These are phyloP conservation scores for Geopemphigus sp. DNA, from an alignment of 1,140 invertebrate species.

Conservation along the genomic window DNA sequence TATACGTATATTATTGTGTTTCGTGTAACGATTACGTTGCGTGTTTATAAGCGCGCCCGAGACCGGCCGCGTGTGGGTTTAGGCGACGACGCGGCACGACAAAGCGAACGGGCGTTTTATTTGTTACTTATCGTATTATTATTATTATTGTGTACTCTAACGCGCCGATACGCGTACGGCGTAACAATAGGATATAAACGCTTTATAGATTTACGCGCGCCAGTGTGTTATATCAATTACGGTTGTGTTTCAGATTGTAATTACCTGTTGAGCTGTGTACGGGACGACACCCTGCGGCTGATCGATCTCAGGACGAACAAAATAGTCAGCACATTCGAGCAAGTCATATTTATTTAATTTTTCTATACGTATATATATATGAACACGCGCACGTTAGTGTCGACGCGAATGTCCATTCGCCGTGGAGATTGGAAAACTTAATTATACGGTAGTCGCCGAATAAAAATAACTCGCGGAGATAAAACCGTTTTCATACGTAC, in stretches of 20 bases:
- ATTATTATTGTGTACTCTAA: neutral
- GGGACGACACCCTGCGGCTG: conserved; percentile 91
- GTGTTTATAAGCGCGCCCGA: too few relatives aligned
- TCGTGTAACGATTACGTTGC: too few relatives aligned
- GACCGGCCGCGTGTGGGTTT: neutral
- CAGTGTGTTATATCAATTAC: neutral
- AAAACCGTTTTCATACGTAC: too few relatives aligned
- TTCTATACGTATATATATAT: neutral
- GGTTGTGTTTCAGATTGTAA: conserved; percentile 73
- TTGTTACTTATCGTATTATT: neutral
- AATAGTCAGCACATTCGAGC: conserved; percentile 86
- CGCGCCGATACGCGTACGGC: neutral
- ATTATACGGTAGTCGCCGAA: too few relatives aligned
- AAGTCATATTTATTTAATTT: conserved; percentile 55
- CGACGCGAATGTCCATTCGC: too few relatives aligned
- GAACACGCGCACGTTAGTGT: neutral
- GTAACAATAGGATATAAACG: neutral
- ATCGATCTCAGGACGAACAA: conserved; percentile 93
- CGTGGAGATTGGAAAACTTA: neutral
- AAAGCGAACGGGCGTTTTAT: neutral
- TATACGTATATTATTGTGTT: too few relatives aligned
- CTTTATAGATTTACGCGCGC: neutral
- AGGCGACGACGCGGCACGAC: neutral
- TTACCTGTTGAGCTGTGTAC: conserved; percentile 83
- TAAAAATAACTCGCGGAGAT: too few relatives aligned